phyloP scores from a whole-genome alignment of 2,113 vertebrate genomes.

The Neomonachus schauinslandi region DNA sequence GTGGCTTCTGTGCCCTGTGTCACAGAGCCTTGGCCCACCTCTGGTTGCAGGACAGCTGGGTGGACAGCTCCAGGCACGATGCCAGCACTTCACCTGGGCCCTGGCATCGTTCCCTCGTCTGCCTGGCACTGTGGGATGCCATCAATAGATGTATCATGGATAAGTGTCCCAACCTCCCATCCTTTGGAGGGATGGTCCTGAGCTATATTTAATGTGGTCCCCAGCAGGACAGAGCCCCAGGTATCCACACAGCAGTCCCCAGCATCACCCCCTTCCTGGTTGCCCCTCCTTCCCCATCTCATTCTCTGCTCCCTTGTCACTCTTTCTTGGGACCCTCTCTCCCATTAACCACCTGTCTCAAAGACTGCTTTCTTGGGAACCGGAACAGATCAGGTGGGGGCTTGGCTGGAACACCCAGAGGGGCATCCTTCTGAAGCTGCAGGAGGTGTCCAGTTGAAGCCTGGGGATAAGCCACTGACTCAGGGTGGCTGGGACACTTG shows the following conservation, averaged over 20 bases:
- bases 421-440: not conserved
- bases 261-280: not conserved
- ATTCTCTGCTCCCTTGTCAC: not conserved
- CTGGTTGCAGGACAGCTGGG: not conserved
- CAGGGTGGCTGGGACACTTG: not conserved
- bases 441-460: not conserved
- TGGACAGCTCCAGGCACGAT: not conserved
- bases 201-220: not conserved
- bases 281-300: not conserved
- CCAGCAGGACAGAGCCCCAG: not conserved
- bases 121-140: not conserved
- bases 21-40: not conserved
- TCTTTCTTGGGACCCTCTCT: not conserved
- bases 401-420: not conserved
- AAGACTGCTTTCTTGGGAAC: not conserved
- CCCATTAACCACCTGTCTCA: not conserved
- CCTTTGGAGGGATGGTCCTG: not conserved
- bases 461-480: not conserved
- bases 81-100: not conserved
- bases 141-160: too few relatives aligned
- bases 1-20: too few relatives aligned
- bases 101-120: fast-evolving
- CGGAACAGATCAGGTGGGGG: not conserved
- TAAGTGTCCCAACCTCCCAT: not conserved
- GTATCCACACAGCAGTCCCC: not conserved